These are phyloP conservation scores for Lutjanus campechanus DNA, from an alignment of 2,797 vertebrate species.

Conservation along the genomic window DNA sequence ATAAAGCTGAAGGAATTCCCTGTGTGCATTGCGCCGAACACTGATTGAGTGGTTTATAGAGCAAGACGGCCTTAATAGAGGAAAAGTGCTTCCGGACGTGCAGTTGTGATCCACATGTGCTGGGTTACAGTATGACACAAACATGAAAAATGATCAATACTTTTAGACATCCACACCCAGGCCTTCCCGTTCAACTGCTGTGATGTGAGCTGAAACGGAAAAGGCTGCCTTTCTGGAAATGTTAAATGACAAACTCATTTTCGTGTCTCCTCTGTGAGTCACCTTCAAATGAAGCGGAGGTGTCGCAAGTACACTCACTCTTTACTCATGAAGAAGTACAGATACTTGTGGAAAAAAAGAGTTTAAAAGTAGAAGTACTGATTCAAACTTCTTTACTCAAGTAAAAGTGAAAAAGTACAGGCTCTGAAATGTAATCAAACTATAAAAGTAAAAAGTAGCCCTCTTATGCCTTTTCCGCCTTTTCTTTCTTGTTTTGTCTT, in stretches of 20 bases:
- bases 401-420: too few species aligned
- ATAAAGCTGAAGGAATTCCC: slow-evolving; percentile 67
- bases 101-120: slow-evolving; percentile 62
- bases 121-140: slow-evolving; percentile 45
- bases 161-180: slow-evolving; percentile 53
- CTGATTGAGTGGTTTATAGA: slow-evolving; percentile 60
- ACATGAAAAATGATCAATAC: slow-evolving; percentile 69
- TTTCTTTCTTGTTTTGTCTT: too few species aligned
- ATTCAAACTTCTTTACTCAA: too few species aligned
- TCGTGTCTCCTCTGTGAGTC: slow-evolving; percentile 50
- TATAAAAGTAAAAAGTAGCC: too few species aligned
- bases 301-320: too few species aligned
- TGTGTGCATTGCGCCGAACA: slow-evolving; percentile 38
- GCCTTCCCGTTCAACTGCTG: slow-evolving; percentile 57
- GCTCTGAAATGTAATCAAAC: too few species aligned
- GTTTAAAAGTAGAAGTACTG: too few species aligned
- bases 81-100: slow-evolving; percentile 63
- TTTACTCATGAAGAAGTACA: too few species aligned
- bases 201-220: slow-evolving; percentile 49
- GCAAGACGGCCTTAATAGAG: slow-evolving; percentile 44
- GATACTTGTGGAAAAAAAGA: too few species aligned
- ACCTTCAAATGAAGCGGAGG: not conserved
- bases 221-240: slow-evolving; percentile 71
- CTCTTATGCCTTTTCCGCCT: too few species aligned
- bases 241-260: slow-evolving; percentile 42